phyloP scores from a whole-genome alignment of 2,888 invertebrate genomes.

The Euzophera pinguis region DNA sequence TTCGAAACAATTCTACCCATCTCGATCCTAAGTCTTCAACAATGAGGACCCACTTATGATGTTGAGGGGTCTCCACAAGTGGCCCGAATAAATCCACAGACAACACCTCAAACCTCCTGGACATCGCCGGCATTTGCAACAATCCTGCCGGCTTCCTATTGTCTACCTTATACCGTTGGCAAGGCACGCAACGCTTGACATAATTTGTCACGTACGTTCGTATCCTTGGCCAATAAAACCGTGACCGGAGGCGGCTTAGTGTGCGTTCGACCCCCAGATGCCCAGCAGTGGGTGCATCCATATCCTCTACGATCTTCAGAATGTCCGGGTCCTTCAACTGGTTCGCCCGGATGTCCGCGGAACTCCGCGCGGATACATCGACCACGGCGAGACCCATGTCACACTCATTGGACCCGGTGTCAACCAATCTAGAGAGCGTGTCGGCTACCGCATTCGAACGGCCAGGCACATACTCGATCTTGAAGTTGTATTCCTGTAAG shows the following conservation, averaged over 20 bases:
- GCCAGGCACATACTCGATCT: neutral
- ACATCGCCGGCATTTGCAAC: neutral
- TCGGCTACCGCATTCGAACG: neutral
- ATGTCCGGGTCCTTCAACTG: conserved; percentile 16
- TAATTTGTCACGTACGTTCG: neutral
- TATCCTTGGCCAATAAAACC: neutral
- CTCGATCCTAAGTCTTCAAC: neutral
- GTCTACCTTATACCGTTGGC: neutral
- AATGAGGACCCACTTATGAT: neutral
- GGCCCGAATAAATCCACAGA: neutral
- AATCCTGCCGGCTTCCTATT: neutral
- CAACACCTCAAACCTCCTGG: neutral
- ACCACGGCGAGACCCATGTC: conserved; percentile 29
- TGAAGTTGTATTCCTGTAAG: neutral
- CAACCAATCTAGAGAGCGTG: neutral
- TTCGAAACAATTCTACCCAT: conserved; percentile 1
- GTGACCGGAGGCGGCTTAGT: neutral
- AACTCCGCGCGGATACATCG: conserved; percentile 42
- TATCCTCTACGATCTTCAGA: conserved; percentile 16
- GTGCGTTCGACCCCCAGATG: conserved; percentile 23
- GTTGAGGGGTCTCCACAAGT: neutral
- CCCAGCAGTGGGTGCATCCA: conserved; percentile 26
- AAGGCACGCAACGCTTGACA: neutral
- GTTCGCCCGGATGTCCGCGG: conserved; percentile 30
- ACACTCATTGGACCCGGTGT: neutral